Evolutionary conservation across 2,888 invertebrate species (phyloP).

Genomic region (Monopis laevigella): DNA sequence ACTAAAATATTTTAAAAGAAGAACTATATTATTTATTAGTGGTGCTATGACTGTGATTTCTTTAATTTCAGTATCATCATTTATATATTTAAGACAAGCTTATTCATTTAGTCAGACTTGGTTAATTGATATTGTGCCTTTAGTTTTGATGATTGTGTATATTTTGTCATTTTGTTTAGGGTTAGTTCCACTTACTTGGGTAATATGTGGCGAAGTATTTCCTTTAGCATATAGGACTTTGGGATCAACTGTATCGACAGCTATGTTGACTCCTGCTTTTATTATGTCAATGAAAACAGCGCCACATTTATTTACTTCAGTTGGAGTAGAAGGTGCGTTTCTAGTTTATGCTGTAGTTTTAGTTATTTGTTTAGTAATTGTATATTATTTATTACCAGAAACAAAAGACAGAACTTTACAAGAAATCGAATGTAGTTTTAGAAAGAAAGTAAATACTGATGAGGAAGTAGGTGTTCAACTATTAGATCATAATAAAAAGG

Average conservation of each 20-base stretch:
- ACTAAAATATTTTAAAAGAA: constrained; percentile 43
- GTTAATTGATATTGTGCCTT: constrained; percentile 42
- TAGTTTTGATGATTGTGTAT: constrained; percentile 48
- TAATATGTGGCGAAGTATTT: constrained; percentile 58
- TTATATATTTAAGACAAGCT: constrained; percentile 46
- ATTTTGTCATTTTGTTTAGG: constrained; percentile 54
- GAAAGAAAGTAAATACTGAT: constrained; percentile 31
- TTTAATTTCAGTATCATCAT: constrained; percentile 40
- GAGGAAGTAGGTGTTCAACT: constrained; percentile 34
- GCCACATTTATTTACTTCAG: constrained; percentile 48
- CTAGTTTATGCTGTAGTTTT: constrained; percentile 48
- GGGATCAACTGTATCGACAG: constrained; percentile 52
- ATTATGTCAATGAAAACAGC: constrained; percentile 60
- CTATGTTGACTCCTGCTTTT: constrained; percentile 52
- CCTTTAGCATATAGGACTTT: constrained; percentile 55
- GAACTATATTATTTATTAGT: constrained; percentile 50
- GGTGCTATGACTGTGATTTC: constrained; percentile 49
- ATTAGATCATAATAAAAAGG: constrained; percentile 3
- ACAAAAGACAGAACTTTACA: constrained; percentile 56
- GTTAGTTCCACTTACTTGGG: constrained; percentile 54
- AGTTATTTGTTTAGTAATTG: constrained; percentile 39
- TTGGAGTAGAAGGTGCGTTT: constrained; percentile 55
- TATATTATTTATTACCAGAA: constrained; percentile 48
- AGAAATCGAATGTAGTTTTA: constrained; percentile 57
- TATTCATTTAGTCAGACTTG: constrained; percentile 35